Evolutionary conservation across 2,888 invertebrate genomes (phyloP), one percentile per base, ranked within the genome.

Genomic region (Sinodicranocentrus sp.): DNA sequence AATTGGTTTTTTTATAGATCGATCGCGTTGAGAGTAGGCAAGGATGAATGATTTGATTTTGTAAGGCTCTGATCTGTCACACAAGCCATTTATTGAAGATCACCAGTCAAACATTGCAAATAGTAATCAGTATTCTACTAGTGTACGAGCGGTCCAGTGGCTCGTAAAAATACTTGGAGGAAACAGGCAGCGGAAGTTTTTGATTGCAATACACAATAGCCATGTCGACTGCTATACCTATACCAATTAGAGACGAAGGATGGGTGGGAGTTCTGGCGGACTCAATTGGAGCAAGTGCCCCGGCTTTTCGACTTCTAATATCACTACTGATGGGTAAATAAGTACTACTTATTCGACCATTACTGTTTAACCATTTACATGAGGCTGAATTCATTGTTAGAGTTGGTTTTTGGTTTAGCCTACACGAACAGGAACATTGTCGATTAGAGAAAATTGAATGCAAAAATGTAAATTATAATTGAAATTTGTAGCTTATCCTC

Each of bases 401-500:
- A 28, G 17, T 63, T 63, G 19, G 10, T 25, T 57, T n/a, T 19
- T 71, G 21, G 2, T 43, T 75, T 68, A 59, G 25, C 73, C n/a
- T n/a, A n/a, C n/a, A n/a, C n/a, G n/a, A n/a, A n/a, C n/a, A n/a
- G n/a, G n/a, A n/a, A n/a, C n/a, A n/a, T n/a, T n/a, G n/a, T n/a
- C n/a, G n/a, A n/a, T n/a, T n/a, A n/a, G n/a, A n/a, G n/a, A n/a
- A n/a, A n/a, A n/a, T n/a, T n/a, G n/a, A n/a, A n/a, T n/a, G n/a
- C n/a, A n/a, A n/a, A n/a, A n/a, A n/a, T n/a, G n/a, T n/a, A n/a
- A n/a, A n/a, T n/a, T n/a, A n/a, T n/a, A n/a, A n/a, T n/a, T n/a
- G n/a, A n/a, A n/a, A n/a, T n/a, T n/a, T n/a, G 0, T 82, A 95
- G 95, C 95, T 75, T 95, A 95, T 90, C 95, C 95, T 0, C 90